Evolutionary conservation across 2,113 vertebrate species (phyloP), one percentile per base, ranked within the genome.

Genomic region (Camelus dromedarius): DNA sequence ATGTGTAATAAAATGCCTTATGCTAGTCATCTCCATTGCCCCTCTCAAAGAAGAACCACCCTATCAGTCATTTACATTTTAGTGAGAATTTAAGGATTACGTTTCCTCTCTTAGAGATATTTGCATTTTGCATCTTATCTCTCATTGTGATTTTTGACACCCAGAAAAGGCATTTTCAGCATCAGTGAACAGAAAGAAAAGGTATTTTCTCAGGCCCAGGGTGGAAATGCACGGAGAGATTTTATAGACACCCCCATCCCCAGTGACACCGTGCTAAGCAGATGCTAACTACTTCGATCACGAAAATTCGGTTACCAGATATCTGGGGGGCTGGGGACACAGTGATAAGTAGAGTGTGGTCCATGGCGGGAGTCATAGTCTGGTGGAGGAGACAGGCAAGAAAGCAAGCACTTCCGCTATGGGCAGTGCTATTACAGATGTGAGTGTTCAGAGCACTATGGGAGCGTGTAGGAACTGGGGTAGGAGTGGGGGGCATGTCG

Each of bases 381-480:
- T 42, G 38, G 48, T 30, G 10, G 32, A 1, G 64, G 48, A 80
- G 56, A 75, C 35, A 56, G 58, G 38, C 30, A 69, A 75, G 66
- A 48, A 48, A 35, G 11, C 15, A 46, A 48, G 56, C 38, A 48
- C n/a, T 4, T 4, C n/a, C 0, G 0, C 24, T 56, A 1, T 14
- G 4, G 18, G 30, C 28, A 54, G 52, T 48, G 52, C 24, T 42
- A 28, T 24, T 56, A 19, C 3, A 26, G 22, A 52, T 12, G 15
- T 1, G 12, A 42, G 70, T 38, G 54, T 46, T 52, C 15, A 5
- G 5, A 5, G 26, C 35, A 10, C 50, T 52, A 26, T n/a, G 30
- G 52, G 54, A 62, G 54, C 48, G 15, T 10, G 70, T 56, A 22
- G 50, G 1, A 48, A 15, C 20, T 56, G 15, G 18, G 10, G 7